Evolutionary conservation across 53 echinoderm and acorn worm genomes (phyloP), one percentile per base, ranked within the genome.

Genomic region (Mesocentrotus franciscanus): DNA sequence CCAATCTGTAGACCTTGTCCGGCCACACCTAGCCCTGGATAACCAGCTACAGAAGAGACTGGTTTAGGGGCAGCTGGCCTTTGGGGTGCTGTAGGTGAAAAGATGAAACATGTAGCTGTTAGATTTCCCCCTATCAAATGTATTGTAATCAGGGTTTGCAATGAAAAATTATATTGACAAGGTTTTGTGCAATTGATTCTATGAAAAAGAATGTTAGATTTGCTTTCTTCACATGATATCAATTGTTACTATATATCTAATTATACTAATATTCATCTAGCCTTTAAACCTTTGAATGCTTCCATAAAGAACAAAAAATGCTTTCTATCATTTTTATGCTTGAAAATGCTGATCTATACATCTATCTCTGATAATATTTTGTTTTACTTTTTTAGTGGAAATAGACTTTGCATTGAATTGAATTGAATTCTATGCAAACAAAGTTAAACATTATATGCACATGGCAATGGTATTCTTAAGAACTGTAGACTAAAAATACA

Each of bases 11-110:
- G 16, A 87, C 10, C 87, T 74, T 79, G 75, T 55, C 93, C 78
- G 1, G 61, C 39, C 85, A 94, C 57, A n/a, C 85, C 85, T 35
- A 62, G 81, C 26, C 87, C 85, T 74, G 96, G 95, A 75, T 35
- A 91, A 22, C 84, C 96, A 72, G 87, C 71, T 49, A 34, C 57
- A 39, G 95, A 42, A 55, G 95, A 42, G 26, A 56, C 95, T 96
- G 97, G 95, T 74, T 97, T 85, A 39, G 92, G 56, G 35, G 97
- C 96, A 20, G 96, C 81, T 66, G 97, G 97, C 92, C 96, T 95
- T 61, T 96, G 91, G 78, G 97, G 98, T 30, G 96, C 97, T 97
- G 93, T 90, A 30, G 32, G 56, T 71, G 61, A 61, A 59, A 92
- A 76, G 18, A 74, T 30, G 20, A 30, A 75, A 66, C 74, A 84